A percentile compares a stretch with the other conserved stretches of the same genome.
Evolutionary conservation across 2,797 vertebrate species (phyloP).

Genomic region (Epinephelus malabaricus): DNA sequence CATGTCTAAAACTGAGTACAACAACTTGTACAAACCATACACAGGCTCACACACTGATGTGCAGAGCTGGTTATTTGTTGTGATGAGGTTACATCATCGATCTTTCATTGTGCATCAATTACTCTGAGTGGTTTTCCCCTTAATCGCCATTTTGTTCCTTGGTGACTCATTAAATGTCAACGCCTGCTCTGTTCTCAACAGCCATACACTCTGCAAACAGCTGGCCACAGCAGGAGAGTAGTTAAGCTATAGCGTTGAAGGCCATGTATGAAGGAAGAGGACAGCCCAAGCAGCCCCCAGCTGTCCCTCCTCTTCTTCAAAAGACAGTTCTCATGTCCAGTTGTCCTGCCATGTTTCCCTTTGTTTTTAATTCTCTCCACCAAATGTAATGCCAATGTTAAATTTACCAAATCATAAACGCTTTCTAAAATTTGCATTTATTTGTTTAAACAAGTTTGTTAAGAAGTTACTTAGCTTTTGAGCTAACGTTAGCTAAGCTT

Average conservation of each 20-base stretch:
- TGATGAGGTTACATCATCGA: conserved; percentile 21
- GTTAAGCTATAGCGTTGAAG: neutral
- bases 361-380: neutral
- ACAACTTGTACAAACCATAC: neutral
- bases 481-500: too few species aligned
- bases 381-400: too few species aligned
- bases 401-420: too few species aligned
- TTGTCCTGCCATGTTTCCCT: neutral
- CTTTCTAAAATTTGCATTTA: too few species aligned
- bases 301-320: neutral
- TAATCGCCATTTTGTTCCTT: neutral
- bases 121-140: neutral
- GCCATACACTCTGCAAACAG: conserved; percentile 24
- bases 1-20: neutral
- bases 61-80: conserved; percentile 1
- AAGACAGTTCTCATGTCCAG: neutral
- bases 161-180: conserved; percentile 22
- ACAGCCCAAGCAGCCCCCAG: neutral
- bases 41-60: neutral
- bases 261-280: neutral
- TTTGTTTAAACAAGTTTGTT: too few species aligned
- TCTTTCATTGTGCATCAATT: conserved; percentile 18
- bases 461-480: too few species aligned
- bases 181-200: conserved; percentile 3
- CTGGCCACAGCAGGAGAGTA: conserved; percentile 47